These are phyloP conservation scores for Takifugu ocellatus DNA, from an alignment of 2,797 vertebrate species.

Conservation along the genomic window DNA sequence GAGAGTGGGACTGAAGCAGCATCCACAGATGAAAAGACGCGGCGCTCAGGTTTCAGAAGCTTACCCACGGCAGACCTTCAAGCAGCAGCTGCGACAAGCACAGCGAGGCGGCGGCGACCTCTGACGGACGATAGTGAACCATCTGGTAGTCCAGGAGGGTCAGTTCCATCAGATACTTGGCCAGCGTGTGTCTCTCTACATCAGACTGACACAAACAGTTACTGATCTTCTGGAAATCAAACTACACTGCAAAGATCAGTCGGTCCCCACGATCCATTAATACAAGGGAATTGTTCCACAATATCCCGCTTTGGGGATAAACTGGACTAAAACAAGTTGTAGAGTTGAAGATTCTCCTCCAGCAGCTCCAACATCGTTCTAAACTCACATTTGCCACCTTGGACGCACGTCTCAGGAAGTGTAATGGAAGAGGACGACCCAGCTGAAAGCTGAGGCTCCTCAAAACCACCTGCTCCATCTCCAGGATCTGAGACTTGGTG, in stretches of 20 bases:
- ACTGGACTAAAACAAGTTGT: background rate
- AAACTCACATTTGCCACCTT: constrained; percentile 86
- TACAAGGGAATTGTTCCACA: no score
- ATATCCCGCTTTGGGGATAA: no score
- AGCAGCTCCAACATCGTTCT: no score
- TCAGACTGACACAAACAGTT: constrained; percentile 73
- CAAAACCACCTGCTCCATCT: constrained; percentile 88
- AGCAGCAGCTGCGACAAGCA: constrained; percentile 87
- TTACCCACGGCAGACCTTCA: constrained; percentile 82
- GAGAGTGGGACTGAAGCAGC: background rate
- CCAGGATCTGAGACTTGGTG: constrained; percentile 80
- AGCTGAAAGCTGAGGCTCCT: constrained; percentile 83
- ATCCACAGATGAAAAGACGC: fast-evolving
- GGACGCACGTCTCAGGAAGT: constrained; percentile 90
- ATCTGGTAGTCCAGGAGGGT: constrained; percentile 89
- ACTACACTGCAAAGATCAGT: background rate
- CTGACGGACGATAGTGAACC: constrained; percentile 88
- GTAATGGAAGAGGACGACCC: constrained; percentile 88
- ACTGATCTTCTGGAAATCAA: no score
- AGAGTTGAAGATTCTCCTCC: no score
- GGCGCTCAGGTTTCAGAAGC: constrained; percentile 5
- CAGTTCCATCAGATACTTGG: constrained; percentile 94
- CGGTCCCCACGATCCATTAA: no score
- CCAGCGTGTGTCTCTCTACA: constrained; percentile 83
- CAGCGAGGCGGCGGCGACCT: constrained; percentile 84